Conservation (phyloP, 2,888 invertebrate genomes). For the Xylota segnis region DNA sequence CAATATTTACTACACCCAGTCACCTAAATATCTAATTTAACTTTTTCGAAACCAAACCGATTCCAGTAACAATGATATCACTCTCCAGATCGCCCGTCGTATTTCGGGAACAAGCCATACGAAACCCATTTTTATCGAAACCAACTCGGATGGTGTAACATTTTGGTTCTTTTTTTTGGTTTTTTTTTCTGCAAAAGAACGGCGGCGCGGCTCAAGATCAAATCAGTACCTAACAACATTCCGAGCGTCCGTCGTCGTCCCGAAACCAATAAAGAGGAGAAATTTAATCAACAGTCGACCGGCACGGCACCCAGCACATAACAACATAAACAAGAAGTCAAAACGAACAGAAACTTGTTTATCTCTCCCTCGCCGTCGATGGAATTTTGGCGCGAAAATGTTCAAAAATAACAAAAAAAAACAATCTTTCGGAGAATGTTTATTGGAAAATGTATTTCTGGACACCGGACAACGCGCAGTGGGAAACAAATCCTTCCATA, state of each 20-base stretch:
- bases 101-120: slow-evolving; percentile 14
- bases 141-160: not conserved
- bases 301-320: slow-evolving; percentile 31
- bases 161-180: not conserved
- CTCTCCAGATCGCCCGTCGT: slow-evolving; percentile 20
- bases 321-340: slow-evolving; percentile 49
- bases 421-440: slow-evolving; percentile 15
- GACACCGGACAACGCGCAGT: not conserved
- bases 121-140: slow-evolving; percentile 39
- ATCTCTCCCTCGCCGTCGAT: slow-evolving; percentile 17
- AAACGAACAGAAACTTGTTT: slow-evolving; percentile 41
- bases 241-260: slow-evolving; percentile 16
- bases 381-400: slow-evolving; percentile 56
- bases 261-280: slow-evolving; percentile 49
- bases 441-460: slow-evolving; percentile 29
- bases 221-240: slow-evolving; percentile 46
- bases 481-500: not conserved
- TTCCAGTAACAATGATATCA: slow-evolving; percentile 27
- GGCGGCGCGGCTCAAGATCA: slow-evolving; percentile 42
- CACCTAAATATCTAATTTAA: slow-evolving; percentile 28
- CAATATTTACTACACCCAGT: slow-evolving; percentile 41
- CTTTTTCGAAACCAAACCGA: not conserved
- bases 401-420: not conserved
- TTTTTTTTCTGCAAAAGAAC: slow-evolving; percentile 18
- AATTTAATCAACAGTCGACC: slow-evolving; percentile 41